Conservation (phyloP, 2,888 invertebrate genomes). For the Caenorhabditis angaria region DNA sequence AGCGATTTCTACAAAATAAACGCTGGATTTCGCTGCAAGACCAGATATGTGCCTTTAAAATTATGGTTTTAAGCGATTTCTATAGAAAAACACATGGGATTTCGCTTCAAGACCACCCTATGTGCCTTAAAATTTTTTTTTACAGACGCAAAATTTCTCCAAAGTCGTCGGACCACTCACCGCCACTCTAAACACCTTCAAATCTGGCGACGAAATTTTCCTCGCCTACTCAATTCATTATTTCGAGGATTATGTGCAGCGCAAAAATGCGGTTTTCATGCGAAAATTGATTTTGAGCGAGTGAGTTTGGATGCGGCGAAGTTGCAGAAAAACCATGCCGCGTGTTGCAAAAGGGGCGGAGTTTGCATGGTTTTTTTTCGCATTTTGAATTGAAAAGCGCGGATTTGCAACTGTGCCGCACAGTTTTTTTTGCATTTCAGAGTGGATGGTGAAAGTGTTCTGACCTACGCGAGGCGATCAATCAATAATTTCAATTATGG, state of each 20-base stretch:
- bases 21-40: too few species aligned
- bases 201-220: slow-evolving; percentile 6
- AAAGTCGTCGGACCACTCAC: slow-evolving; percentile 25
- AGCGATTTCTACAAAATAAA: too few species aligned
- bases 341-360: too few species aligned
- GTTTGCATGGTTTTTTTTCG: too few species aligned
- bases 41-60: too few species aligned
- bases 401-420: too few species aligned
- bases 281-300: slow-evolving; percentile 18
- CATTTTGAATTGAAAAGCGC: too few species aligned
- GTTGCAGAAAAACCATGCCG: not conserved
- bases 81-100: too few species aligned
- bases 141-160: too few species aligned
- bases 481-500: slow-evolving; percentile 16
- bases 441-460: slow-evolving; percentile 10
- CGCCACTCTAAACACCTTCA: slow-evolving; percentile 14
- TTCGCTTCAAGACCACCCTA: too few species aligned
- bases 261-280: slow-evolving; percentile 17
- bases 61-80: too few species aligned
- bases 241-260: slow-evolving; percentile 18
- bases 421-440: slow-evolving; percentile 16
- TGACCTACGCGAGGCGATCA: slow-evolving; percentile 16
- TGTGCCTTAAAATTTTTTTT: too few species aligned
- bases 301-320: slow-evolving; percentile 13
- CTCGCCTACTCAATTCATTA: slow-evolving; percentile 30